Conservation (phyloP, 2,797 vertebrate species). For the Lithobates sylvaticus region DNA sequence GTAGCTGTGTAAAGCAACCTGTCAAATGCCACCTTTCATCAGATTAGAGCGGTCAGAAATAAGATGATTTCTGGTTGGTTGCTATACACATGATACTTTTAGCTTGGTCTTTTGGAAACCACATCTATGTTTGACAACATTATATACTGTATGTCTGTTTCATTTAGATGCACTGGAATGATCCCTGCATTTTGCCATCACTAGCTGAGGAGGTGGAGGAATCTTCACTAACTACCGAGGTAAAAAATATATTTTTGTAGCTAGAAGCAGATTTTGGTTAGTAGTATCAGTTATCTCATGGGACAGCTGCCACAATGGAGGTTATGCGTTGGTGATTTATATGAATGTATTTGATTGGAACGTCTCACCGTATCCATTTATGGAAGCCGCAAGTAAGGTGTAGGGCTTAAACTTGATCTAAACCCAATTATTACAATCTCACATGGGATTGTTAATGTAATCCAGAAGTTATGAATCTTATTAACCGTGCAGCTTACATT, state of each 20-base stretch:
- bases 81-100: background rate
- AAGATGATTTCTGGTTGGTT: background rate
- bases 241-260: slow-evolving; percentile 59
- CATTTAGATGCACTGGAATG: slow-evolving; percentile 69
- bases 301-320: background rate
- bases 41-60: background rate
- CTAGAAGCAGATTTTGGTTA: background rate
- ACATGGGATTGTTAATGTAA: too few relatives aligned
- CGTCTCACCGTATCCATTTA: too few relatives aligned
- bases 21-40: background rate
- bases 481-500: too few relatives aligned
- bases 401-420: too few relatives aligned
- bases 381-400: too few relatives aligned
- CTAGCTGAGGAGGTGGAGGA: slow-evolving; percentile 78
- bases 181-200: slow-evolving; percentile 73
- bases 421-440: too few relatives aligned
- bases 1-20: background rate
- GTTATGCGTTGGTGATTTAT: too few relatives aligned
- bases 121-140: background rate
- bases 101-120: background rate
- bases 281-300: background rate
- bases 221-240: slow-evolving; percentile 68
- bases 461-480: too few relatives aligned
- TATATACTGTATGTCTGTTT: background rate
- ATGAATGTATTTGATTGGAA: too few relatives aligned